A percentile compares a stretch with the other conserved stretches of the same genome.
Evolutionary conservation across 1,140 invertebrate species (phyloP).

Genomic region (Drosophila saltans): DNA sequence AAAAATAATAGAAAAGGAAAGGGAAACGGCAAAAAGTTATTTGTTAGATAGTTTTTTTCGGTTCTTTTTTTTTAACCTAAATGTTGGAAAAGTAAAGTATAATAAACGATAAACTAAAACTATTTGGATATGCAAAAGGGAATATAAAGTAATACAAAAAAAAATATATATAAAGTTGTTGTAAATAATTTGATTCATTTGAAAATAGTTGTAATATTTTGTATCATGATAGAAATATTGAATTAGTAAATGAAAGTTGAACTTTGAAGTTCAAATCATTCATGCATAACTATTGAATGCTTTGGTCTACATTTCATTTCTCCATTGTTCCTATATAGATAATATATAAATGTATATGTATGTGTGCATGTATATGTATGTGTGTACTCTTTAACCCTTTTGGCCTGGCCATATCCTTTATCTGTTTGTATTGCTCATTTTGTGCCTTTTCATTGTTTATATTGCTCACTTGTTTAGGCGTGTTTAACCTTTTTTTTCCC

Average conservation of each 20-base stretch:
- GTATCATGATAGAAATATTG: not conserved
- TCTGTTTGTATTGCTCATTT: conserved; percentile 65
- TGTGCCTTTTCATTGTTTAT: conserved; percentile 70
- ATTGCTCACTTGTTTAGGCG: conserved; percentile 75
- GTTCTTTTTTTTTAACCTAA: too few species aligned
- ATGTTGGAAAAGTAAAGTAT: too few species aligned
- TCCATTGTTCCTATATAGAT: not conserved
- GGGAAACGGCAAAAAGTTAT: too few species aligned
- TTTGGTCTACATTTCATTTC: not conserved
- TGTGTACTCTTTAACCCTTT: conserved; percentile 24
- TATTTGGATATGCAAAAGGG: too few species aligned
- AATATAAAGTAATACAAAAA: too few species aligned
- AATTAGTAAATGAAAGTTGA: not conserved
- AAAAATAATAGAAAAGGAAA: too few species aligned
- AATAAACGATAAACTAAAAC: too few species aligned
- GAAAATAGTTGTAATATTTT: too few species aligned
- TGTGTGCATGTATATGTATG: too few species aligned
- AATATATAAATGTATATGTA: not conserved
- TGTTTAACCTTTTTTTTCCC: conserved; percentile 65
- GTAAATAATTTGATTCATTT: too few species aligned
- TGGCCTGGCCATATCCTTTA: conserved; percentile 46
- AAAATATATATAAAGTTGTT: too few species aligned
- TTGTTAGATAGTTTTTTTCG: too few species aligned
- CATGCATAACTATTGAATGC: not conserved
- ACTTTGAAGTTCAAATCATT: conserved; percentile 6